Percentiles rank a stretch among this genome's conserved stretches.
Evolutionary conservation across 2,888 invertebrate species (phyloP).

Genomic region (Hetaerina titia): DNA sequence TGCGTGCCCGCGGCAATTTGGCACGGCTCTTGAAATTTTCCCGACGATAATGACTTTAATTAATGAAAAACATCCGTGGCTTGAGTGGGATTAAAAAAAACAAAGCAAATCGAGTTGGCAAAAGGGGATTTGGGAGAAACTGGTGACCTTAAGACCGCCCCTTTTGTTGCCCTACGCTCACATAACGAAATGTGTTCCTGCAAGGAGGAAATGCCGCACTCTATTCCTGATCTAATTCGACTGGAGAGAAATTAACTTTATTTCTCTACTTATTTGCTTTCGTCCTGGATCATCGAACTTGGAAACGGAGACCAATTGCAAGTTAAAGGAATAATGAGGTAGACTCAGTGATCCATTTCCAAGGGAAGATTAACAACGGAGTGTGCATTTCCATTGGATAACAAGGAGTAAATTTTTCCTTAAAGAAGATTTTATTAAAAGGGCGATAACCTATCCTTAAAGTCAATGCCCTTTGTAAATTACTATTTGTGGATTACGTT

Average conservation of each 20-base stretch:
- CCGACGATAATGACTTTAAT: slow-evolving; percentile 18
- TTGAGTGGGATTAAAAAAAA: slow-evolving; percentile 6
- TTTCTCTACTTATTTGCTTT: neutral
- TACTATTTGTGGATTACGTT: no score
- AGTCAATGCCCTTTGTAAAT: no score
- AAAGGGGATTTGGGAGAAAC: slow-evolving; percentile 14
- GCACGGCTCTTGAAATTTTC: neutral
- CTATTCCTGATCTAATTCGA: neutral
- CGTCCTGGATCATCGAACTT: neutral
- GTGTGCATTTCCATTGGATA: neutral
- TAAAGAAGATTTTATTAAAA: neutral
- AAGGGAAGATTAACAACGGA: neutral
- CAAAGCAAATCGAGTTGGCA: neutral
- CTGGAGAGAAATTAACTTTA: neutral
- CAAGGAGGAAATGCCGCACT: neutral
- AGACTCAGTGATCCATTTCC: neutral
- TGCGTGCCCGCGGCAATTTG: slow-evolving; percentile 49
- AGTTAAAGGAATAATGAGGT: neutral
- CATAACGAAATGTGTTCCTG: neutral
- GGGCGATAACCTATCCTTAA: neutral
- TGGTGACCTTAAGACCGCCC: neutral
- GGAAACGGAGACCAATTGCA: neutral
- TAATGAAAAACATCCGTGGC: slow-evolving; percentile 41
- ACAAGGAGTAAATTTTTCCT: neutral
- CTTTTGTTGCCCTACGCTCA: neutral